Conservation (phyloP, 2,797 vertebrate species). For the Hoplostethus atlanticus region DNA sequence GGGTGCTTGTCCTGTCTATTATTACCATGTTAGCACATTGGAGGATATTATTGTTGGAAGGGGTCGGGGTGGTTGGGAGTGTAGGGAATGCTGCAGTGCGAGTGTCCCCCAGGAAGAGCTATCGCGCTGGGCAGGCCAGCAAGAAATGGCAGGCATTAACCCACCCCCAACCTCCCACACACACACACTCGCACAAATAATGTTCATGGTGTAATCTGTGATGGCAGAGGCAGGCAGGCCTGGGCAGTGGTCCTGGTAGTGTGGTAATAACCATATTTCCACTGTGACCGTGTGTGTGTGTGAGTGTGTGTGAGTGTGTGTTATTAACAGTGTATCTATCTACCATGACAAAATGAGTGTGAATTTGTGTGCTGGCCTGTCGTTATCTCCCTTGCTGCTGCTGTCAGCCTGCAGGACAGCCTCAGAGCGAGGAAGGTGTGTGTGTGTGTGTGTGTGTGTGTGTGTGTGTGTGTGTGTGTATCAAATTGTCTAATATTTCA, state of each 20-base stretch:
- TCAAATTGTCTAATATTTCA: conserved; percentile 54
- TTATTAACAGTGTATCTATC: conserved; percentile 69
- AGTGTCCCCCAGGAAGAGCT: conserved; percentile 66
- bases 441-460: conserved; percentile 15
- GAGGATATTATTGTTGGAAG: conserved; percentile 61
- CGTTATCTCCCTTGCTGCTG: conserved; percentile 80
- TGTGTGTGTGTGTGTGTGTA: conserved; percentile 21
- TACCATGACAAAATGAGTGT: conserved; percentile 70
- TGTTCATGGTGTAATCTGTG: conserved; percentile 75
- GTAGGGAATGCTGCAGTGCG: conserved; percentile 31
- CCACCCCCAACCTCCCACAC: background rate
- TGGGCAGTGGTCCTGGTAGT: conserved; percentile 72
- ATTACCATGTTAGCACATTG: conserved; percentile 56
- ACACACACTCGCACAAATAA: conserved; percentile 47
- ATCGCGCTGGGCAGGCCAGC: conserved; percentile 75
- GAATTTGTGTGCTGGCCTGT: conserved; percentile 60
- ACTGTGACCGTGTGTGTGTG: conserved; percentile 57
- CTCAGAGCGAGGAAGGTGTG: conserved; percentile 53
- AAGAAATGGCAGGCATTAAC: conserved; percentile 58
- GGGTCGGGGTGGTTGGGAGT: conserved; percentile 64
- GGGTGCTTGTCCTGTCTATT: conserved; percentile 33
- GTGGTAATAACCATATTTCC: conserved; percentile 77
- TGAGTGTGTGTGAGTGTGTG: conserved; percentile 44
- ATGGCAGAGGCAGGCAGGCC: conserved; percentile 78
- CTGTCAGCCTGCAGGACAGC: conserved; percentile 76